These are phyloP conservation scores for Sula dactylatra DNA, from an alignment of 2,113 vertebrate species.

Conservation along the genomic window DNA sequence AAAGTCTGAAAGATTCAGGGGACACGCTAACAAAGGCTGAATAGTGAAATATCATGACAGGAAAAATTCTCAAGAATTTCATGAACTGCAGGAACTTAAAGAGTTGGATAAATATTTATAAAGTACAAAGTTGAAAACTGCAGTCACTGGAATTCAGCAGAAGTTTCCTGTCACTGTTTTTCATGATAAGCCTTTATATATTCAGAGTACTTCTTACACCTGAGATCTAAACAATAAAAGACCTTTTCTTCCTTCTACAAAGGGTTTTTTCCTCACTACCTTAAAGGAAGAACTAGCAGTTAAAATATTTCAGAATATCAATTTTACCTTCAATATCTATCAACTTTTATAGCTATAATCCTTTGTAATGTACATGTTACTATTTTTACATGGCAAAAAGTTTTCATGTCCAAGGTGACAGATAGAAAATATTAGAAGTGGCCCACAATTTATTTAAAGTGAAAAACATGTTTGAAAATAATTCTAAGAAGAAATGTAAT, in stretches of 20 bases:
- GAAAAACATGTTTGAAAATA: neutral
- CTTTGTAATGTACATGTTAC: neutral
- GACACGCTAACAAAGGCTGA: neutral
- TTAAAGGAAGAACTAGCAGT: neutral
- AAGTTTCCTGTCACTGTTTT: slow-evolving; percentile 8
- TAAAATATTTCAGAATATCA: neutral
- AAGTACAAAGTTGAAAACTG: slow-evolving; percentile 6
- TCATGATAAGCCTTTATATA: slow-evolving; percentile 11
- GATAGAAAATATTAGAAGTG: neutral
- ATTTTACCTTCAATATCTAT: neutral
- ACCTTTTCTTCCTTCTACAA: neutral
- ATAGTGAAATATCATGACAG: neutral
- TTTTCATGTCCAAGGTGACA: neutral
- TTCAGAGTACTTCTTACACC: neutral
- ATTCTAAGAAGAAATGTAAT: neutral
- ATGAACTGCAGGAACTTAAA: neutral
- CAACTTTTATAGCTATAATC: neutral
- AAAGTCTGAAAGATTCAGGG: neutral
- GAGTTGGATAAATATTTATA: slow-evolving; percentile 53
- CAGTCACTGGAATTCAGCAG: slow-evolving; percentile 7
- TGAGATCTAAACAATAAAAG: slow-evolving; percentile 12
- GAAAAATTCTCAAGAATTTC: slow-evolving; percentile 8
- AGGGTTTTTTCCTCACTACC: neutral
- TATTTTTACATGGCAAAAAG: neutral
- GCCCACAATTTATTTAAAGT: neutral